Base-by-base conservation (phyloP, 2,797 vertebrate genomes). In the Girardinus metallicus region DNA sequence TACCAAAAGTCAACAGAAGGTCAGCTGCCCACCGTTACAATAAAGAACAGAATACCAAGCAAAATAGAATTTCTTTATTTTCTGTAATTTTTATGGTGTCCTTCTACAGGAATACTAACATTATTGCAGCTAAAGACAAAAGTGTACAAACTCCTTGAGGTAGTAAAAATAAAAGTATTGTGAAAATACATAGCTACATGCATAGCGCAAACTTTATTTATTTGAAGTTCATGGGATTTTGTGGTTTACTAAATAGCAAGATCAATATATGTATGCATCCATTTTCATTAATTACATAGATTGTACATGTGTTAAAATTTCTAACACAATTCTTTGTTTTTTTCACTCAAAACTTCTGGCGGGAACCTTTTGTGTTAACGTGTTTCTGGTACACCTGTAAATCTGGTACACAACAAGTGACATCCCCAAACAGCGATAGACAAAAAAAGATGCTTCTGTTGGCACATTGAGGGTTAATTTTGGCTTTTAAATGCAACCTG, bases 1-100 rank as follows among this genome's bases (percentile, higher is more conserved):
- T 51, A 55, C 15, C 39, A 39, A 72, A 44, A 84, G 84, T 87
- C 84, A 90, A 66, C 79, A 39, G 57, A 64, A 75, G 57, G 31
- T 55, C 21, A 43, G 51, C 53, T 75, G 53, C 36, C 36, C 36
- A 29, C 11, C 10, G 21, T 5, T 12, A 13, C 11, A 64, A 64
- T 6, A 31, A 62, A 62, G n/a, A 29, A 46, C 70, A 29, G 34
- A 5, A 60, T 57, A 26, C 74, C 36, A 64, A 64, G 34, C 9
- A 39, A 41, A 41, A 68, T 21, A 41, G 23, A 5, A 39, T 9
- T 11, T 3, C 36, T 36, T 36, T 66, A 62, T 66, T 36, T 36
- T 39, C 34, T 39, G 16, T 39, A 21, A 36, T 12, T 68, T 16
- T 62, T 10, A 26, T 51, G 49, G 36, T 68, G 64, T 68, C 36